Evolutionary conservation across 2,888 invertebrate genomes (phyloP).

Genomic region (Omphaloscelis lunosa): DNA sequence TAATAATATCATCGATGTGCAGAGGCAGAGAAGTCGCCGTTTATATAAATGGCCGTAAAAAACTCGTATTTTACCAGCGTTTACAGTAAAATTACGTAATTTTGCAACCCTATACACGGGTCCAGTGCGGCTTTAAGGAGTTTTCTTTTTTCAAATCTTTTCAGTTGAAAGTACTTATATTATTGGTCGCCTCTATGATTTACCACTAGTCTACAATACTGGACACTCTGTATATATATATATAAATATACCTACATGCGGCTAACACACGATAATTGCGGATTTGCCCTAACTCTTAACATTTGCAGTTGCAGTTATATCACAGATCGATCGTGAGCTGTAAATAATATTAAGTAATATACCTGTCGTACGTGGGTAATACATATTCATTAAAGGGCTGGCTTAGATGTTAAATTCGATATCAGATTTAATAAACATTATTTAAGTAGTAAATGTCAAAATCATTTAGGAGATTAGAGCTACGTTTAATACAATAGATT

Average conservation of each 20-base stretch:
- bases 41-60: too few species aligned
- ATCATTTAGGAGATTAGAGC: constrained; percentile 17
- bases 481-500: neutral
- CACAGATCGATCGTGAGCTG: constrained; percentile 57
- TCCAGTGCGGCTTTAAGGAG: neutral
- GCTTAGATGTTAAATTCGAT: constrained; percentile 44
- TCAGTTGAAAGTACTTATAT: neutral
- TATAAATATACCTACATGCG: too few species aligned
- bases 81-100: too few species aligned
- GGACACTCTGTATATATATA: neutral
- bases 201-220: neutral
- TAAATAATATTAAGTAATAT: constrained; percentile 63
- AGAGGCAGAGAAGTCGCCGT: too few species aligned
- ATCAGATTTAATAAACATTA: constrained; percentile 54
- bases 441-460: constrained; percentile 36
- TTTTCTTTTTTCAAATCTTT: neutral
- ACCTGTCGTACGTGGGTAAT: constrained; percentile 54
- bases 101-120: too few species aligned
- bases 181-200: neutral
- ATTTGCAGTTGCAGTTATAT: constrained; percentile 62
- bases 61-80: too few species aligned
- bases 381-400: constrained; percentile 55
- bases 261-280: constrained; percentile 54
- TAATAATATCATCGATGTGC: too few species aligned
- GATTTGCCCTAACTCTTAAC: constrained; percentile 56